Evolutionary conservation across 2,888 invertebrate species (phyloP), one percentile per base, ranked within the genome.

Genomic region (Autographa gamma): DNA sequence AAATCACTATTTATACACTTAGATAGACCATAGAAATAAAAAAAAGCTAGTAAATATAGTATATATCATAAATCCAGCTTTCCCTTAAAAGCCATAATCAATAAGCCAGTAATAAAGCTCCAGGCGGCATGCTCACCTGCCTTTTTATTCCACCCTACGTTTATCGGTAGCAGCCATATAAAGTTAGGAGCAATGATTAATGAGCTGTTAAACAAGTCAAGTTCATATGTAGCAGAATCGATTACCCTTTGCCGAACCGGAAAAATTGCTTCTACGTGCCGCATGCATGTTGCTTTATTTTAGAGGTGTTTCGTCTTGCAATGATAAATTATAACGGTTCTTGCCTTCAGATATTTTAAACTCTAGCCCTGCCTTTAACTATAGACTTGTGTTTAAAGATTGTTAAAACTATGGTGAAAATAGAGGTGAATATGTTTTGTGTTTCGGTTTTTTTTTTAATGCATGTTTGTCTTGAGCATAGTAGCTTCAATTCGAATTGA

Each of bases 151-250:
- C 19, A 56, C 71, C 66, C 63, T 60, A 63, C 59, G 66, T 66
- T 78, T 77, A 77, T 77, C 74, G 78, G 63, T 68, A 63, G 48
- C 77, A 25, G 59, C 66, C 59, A 74, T 77, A 68, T 73, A 73
- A 82, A 82, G 75, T 80, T 82, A 79, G 76, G 63, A 69, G 52
- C 73, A 69, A 73, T 82, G 84, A 83, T 83, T 84, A 84, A 83
- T 79, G 83, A 82, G 75, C 73, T 73, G 82, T 76, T 73, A 76
- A 84, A 80, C 79, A 79, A 83, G 83, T 82, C 83, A 84, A 80
- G 82, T 80, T 84, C 83, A 83, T 82, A 72, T 84, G 84, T 82
- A 82, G 76, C 83, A 79, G 72, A 79, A 84, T 84, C 83, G 79
- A 83, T 83, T 83, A 82, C 80, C 74, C 79, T 82, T 77, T 76